A percentile compares a stretch with the other conserved stretches of the same genome.
Evolutionary conservation across 2,113 vertebrate genomes (phyloP).

Genomic region (Melospiza georgiana): DNA sequence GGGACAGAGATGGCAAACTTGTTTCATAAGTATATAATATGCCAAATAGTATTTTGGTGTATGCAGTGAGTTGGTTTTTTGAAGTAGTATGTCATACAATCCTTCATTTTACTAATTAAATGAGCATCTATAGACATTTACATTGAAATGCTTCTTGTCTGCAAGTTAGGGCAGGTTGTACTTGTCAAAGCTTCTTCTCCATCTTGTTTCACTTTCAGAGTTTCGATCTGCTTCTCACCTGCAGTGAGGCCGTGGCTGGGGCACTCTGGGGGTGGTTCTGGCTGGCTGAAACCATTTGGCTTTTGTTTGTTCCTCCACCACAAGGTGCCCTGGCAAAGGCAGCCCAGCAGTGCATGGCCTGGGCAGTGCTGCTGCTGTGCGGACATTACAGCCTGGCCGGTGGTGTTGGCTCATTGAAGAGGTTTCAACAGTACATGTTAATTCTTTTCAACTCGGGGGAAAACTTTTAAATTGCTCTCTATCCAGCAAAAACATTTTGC

Average conservation of each 20-base stretch:
- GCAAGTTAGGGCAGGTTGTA: background rate
- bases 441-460: background rate
- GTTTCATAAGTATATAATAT: background rate
- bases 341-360: background rate
- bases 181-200: background rate
- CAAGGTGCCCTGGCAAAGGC: fast-evolving
- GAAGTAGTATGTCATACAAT: background rate
- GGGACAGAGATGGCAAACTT: background rate
- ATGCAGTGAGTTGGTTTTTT: background rate
- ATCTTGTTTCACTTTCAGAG: background rate
- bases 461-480: background rate
- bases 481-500: background rate
- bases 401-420: background rate
- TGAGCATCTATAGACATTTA: background rate
- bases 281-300: background rate
- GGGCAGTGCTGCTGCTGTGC: background rate
- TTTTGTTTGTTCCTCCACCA: background rate
- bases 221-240: background rate
- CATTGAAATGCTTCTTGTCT: background rate
- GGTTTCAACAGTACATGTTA: background rate
- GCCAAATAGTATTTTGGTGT: background rate
- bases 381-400: background rate
- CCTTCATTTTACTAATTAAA: background rate
- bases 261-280: background rate
- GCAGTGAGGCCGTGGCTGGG: background rate